Conservation (phyloP, 2,797 vertebrate genomes). For the Pristis pectinata region DNA sequence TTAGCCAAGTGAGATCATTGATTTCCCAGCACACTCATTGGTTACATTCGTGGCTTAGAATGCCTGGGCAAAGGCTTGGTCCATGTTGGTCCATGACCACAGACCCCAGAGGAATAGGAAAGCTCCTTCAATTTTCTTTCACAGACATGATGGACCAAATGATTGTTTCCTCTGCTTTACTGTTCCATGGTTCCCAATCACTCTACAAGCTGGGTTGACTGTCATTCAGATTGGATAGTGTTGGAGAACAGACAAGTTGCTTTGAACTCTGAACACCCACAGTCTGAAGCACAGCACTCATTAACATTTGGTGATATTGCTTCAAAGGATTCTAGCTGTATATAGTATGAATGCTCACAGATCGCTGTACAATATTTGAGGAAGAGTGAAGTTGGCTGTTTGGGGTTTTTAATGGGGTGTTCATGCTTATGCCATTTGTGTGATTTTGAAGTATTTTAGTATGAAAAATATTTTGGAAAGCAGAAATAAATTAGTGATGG, state of each 20-base stretch:
- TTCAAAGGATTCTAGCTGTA: neutral
- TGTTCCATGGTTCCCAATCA: neutral
- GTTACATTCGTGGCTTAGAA: too few relatives aligned
- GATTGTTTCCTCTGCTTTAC: neutral
- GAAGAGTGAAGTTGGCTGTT: neutral
- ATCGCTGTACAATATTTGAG: neutral
- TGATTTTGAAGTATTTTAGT: slow-evolving; percentile 15
- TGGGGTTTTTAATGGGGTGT: neutral
- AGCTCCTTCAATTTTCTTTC: neutral
- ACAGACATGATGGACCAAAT: neutral
- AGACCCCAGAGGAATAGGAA: neutral
- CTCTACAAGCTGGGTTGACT: neutral
- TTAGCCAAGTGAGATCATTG: neutral
- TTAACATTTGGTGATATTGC: neutral
- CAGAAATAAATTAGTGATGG: neutral
- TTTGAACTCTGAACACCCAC: neutral
- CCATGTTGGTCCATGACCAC: neutral
- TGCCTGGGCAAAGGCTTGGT: neutral
- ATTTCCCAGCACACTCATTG: neutral
- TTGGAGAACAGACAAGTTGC: neutral
- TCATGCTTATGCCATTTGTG: neutral
- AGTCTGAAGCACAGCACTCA: neutral
- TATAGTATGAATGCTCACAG: neutral
- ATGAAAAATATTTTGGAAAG: neutral
- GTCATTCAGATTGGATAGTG: too few relatives aligned